A percentile compares a stretch with the other conserved stretches of the same genome.
phyloP scores from a whole-genome alignment of 1,140 invertebrate genomes.

The Bombus superbus region DNA sequence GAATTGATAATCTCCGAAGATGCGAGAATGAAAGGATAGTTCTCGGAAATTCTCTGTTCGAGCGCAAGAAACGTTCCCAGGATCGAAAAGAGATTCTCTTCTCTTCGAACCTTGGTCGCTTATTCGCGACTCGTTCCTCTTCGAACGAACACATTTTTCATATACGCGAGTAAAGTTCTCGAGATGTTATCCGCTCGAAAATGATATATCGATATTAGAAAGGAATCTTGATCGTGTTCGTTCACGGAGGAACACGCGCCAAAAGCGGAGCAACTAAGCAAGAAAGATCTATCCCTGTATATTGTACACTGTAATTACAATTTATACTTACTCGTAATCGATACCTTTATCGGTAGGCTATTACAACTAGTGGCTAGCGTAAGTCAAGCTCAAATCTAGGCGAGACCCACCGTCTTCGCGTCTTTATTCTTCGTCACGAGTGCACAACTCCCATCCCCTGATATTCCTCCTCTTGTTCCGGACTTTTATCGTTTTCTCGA shows the following conservation, averaged over 20 bases:
- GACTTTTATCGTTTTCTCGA: conserved; percentile 7
- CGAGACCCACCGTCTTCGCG: conserved; percentile 63
- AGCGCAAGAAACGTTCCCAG: background rate
- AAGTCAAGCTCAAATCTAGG: conserved; percentile 80
- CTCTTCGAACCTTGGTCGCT: background rate
- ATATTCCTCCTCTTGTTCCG: conserved; percentile 26
- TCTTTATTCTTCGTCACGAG: conserved; percentile 64
- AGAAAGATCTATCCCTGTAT: conserved; percentile 72
- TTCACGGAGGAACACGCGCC: background rate
- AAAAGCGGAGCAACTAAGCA: background rate
- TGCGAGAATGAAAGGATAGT: too few species aligned
- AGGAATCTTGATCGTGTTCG: conserved; percentile 5
- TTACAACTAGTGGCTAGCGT: conserved; percentile 74
- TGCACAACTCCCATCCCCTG: conserved; percentile 63
- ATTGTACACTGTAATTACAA: conserved; percentile 82
- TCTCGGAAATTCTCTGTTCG: background rate
- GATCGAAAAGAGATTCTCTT: background rate
- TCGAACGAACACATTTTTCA: background rate
- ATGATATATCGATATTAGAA: conserved; percentile 30
- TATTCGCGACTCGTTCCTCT: background rate
- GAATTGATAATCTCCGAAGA: background rate
- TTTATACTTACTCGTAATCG: conserved; percentile 80
- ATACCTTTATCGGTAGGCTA: conserved; percentile 78
- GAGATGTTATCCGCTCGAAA: background rate
- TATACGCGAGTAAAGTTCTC: background rate